Evolutionary conservation across 2,113 vertebrate species (phyloP), one percentile per base, ranked within the genome.

Genomic region (Albula goreensis): DNA sequence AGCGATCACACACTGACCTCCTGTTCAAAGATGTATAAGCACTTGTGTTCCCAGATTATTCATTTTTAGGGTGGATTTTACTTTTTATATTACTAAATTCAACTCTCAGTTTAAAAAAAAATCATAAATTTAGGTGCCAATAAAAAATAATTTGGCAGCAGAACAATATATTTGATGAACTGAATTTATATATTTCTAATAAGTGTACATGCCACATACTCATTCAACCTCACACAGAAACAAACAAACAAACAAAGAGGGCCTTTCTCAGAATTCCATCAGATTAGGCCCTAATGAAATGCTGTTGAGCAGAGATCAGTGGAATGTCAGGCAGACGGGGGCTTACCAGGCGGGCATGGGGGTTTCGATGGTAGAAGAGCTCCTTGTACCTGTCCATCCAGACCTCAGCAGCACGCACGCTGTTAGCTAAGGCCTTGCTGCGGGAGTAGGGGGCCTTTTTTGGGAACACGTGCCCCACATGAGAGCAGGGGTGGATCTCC

Each of bases 371-470:
- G 91, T 99, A 99, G 92, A 97, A 99, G 78, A 99, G 56, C 12
- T 98, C 96, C 91, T 98, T 99, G 66, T 95, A 99, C 1, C 95
- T 96, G 86, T 99, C 98, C 97, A 99, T 96, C 98, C 98, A 99
- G 88, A 99, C 98, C 90, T 99, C 98, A 0, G 97, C 98, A 0
- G 98, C 97, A 3, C 98, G 97, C 78, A 99, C 97, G 0, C 97
- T 97, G 93, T 99, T 99, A 82, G 98, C 97, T 94, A 99, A 89
- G n/a, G 98, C 98, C 91, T 98, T 99, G 90, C 90, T 95, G 48
- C 98, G 96, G 0, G 97, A 97, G 93, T 99, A 99, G 0, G 98
- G 98, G 82, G 98, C 98, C 95, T 96, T 97, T 86, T 97, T 99
- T 17, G 98, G 98, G 90, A 99, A 99, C 80, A 99, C 92, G 0